Evolutionary conservation across 2,888 invertebrate species (phyloP).

Genomic region (Rambutsinella grinnellia): DNA sequence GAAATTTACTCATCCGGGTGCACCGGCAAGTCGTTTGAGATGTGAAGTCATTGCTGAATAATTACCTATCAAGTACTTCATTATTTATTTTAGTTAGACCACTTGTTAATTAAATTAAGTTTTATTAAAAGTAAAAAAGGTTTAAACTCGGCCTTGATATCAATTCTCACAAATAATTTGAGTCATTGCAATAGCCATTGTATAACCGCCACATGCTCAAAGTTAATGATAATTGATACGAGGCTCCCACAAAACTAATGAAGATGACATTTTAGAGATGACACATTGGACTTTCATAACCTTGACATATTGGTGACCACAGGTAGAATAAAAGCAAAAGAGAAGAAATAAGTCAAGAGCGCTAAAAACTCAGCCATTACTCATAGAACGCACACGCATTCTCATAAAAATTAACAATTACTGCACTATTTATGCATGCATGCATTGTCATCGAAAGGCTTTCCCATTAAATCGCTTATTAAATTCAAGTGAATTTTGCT

Average conservation of each 20-base stretch:
- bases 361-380: no score
- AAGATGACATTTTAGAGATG: slow-evolving; percentile 4
- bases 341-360: no score
- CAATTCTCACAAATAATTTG: not conserved
- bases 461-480: no score
- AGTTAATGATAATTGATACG: not conserved
- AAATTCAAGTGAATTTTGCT: no score
- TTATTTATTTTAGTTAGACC: not conserved
- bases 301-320: slow-evolving; percentile 39
- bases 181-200: not conserved
- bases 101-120: not conserved
- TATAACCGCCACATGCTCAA: not conserved
- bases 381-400: no score
- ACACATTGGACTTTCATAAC: slow-evolving; percentile 42
- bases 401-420: no score
- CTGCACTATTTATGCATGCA: no score
- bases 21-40: slow-evolving; percentile 40
- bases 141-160: not conserved
- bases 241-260: not conserved
- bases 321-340: no score
- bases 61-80: not conserved
- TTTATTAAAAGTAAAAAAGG: not conserved
- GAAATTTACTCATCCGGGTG: slow-evolving; percentile 25
- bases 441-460: no score
- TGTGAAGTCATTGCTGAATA: slow-evolving; percentile 33